Percentiles rank a stretch among this genome's conserved stretches.
These are phyloP conservation scores for Ursus arctos DNA, from an alignment of 2,113 vertebrate species.

Conservation along the genomic window DNA sequence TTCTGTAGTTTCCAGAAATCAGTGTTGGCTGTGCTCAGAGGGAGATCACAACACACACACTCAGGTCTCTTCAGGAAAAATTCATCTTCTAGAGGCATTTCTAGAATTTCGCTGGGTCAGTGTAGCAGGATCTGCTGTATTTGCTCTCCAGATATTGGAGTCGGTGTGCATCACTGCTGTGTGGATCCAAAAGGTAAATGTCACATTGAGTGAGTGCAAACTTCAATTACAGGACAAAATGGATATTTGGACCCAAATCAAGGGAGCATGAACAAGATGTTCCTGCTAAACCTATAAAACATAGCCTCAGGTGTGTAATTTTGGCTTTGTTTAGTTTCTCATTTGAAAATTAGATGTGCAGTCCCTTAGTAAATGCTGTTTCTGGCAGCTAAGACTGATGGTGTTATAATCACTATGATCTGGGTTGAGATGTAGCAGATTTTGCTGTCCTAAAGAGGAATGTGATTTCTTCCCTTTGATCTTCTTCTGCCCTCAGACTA, in stretches of 20 bases:
- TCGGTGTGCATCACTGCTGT: too few relatives aligned
- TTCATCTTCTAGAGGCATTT: neutral
- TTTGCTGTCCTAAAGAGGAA: neutral
- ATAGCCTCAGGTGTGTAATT: neutral
- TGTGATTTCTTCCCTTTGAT: neutral
- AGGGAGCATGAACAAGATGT: neutral
- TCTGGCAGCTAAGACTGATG: neutral
- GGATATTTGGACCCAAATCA: neutral
- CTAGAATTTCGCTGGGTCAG: neutral
- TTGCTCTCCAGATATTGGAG: neutral
- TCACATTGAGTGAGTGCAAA: neutral
- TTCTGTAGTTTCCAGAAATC: neutral
- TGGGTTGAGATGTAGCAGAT: neutral
- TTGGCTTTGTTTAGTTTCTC: neutral
- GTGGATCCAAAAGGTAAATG: neutral
- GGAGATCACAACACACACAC: neutral
- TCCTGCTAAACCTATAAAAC: neutral
- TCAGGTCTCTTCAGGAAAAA: neutral
- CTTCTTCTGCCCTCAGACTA: neutral
- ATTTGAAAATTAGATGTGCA: neutral
- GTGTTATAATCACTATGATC: neutral
- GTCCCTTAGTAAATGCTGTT: neutral
- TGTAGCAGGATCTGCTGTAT: neutral
- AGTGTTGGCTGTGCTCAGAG: neutral
- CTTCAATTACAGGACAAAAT: neutral